Percentiles rank a stretch among this genome's conserved stretches.
These are phyloP conservation scores for Xestoiulus laeticollis DNA, from an alignment of 2,888 invertebrate genomes.

Conservation along the genomic window DNA sequence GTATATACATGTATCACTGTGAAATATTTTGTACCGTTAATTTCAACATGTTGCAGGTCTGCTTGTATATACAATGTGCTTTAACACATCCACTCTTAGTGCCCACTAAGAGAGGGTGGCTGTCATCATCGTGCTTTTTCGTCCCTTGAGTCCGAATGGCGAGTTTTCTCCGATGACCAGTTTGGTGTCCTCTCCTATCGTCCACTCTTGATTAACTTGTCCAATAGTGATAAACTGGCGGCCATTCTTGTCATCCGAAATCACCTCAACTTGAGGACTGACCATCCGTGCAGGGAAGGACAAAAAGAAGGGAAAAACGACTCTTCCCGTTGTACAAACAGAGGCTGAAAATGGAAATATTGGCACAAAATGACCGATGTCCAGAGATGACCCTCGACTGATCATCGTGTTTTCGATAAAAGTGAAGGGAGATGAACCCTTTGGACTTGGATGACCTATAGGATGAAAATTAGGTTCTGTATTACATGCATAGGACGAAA, in stretches of 20 bases:
- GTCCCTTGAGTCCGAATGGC: neutral
- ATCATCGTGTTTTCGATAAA: no score
- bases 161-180: neutral
- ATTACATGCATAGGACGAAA: no score
- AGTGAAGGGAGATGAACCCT: neutral
- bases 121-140: neutral
- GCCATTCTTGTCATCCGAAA: neutral
- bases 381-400: neutral
- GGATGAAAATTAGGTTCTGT: neutral
- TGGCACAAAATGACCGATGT: neutral
- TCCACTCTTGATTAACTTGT: neutral
- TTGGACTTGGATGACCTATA: no score
- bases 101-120: neutral
- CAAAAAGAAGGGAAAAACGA: neutral
- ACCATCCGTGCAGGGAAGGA: neutral
- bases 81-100: neutral
- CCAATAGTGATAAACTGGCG: constrained; percentile 15
- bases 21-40: no score
- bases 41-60: no score
- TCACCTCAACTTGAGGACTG: constrained; percentile 16
- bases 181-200: neutral
- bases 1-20: no score
- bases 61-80: no score
- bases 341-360: neutral
- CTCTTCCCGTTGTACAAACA: neutral